A percentile compares a stretch with the other conserved stretches of the same genome.
Evolutionary conservation across 2,113 vertebrate genomes (phyloP).

Genomic region (Oreochromis tanganicae): DNA sequence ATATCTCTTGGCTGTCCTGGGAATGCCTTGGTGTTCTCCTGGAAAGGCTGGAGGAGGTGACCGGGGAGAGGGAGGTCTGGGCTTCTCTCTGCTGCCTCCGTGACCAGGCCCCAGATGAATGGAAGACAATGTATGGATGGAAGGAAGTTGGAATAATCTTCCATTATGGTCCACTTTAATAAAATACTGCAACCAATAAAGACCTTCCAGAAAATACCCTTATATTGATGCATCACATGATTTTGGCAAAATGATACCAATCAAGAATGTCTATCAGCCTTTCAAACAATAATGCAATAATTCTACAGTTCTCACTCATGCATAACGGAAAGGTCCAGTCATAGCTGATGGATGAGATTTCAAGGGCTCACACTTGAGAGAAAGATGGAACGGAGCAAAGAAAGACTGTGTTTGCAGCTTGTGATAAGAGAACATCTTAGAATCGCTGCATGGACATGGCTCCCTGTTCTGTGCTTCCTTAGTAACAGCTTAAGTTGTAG

Average conservation of each 20-base stretch:
- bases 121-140: not conserved
- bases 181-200: not conserved
- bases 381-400: not conserved
- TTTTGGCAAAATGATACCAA: not conserved
- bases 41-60: not conserved
- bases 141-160: not conserved
- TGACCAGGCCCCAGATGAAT: rapidly evolving
- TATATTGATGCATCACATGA: not conserved
- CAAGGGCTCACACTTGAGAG: not conserved
- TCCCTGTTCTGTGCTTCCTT: not conserved
- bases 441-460: not conserved
- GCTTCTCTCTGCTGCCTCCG: not conserved
- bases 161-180: not conserved
- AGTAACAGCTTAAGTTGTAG: not conserved
- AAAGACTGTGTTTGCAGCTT: not conserved
- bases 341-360: not conserved
- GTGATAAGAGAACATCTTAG: not conserved
- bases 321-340: not conserved
- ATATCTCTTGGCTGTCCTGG: rapidly evolving
- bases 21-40: not conserved
- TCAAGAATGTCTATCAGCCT: not conserved
- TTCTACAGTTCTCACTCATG: not conserved
- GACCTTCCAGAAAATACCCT: not conserved
- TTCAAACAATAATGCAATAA: not conserved
- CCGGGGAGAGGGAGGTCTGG: not conserved